Conservation (phyloP, 2,797 vertebrate genomes). For the Intellagama lesueurii region DNA sequence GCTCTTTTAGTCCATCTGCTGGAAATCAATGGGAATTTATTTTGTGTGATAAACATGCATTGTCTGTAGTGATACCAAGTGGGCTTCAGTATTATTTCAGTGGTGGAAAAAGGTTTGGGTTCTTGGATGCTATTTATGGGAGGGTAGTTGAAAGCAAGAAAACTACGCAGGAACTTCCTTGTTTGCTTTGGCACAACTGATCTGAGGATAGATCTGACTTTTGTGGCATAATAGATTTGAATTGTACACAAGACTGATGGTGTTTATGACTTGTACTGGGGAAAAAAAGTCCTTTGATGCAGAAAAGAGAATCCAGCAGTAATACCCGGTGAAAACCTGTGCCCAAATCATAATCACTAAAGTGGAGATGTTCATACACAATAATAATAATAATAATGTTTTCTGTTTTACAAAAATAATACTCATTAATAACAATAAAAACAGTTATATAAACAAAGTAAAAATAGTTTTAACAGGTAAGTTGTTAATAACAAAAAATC, state of each 20-base stretch:
- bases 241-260: neutral
- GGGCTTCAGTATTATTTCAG: neutral
- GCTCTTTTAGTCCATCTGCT: neutral
- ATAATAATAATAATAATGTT: neutral
- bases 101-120: neutral
- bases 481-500: too few species aligned
- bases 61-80: neutral
- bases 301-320: neutral
- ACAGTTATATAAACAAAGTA: neutral
- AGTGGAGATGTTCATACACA: neutral
- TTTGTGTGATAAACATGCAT: slow-evolving; percentile 1
- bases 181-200: slow-evolving; percentile 8
- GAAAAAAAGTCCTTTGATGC: neutral
- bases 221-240: neutral
- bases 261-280: neutral
- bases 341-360: neutral
- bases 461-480: too few species aligned
- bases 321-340: neutral
- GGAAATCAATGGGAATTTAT: neutral
- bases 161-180: neutral
- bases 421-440: neutral
- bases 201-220: neutral
- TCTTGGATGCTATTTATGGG: neutral
- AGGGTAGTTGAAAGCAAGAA: neutral
- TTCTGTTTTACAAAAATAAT: too few species aligned